Evolutionary conservation across 2,113 vertebrate genomes (phyloP).

Genomic region (Corydoras sp.): DNA sequence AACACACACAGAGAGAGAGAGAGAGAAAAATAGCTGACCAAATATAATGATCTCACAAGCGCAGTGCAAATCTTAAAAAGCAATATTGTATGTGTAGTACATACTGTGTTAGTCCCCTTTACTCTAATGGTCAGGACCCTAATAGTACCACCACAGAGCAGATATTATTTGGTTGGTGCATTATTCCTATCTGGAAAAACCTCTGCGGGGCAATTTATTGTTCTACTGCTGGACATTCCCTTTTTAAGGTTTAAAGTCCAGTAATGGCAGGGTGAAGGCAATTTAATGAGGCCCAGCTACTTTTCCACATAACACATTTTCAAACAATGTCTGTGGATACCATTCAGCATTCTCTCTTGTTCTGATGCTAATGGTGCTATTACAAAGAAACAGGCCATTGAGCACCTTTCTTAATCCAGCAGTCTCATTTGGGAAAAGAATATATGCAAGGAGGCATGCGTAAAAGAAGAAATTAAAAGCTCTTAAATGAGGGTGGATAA

Average conservation of each 20-base stretch:
- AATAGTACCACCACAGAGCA: no score
- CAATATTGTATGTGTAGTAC: no score
- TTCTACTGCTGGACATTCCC: not conserved
- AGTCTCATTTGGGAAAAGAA: conserved; percentile 41
- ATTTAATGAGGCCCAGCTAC: conserved; percentile 20
- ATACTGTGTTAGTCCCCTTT: no score
- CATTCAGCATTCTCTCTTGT: conserved; percentile 34
- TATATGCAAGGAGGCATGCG: conserved; percentile 3
- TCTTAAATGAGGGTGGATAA: no score
- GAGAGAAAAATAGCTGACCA: not conserved
- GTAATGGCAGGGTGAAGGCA: conserved; percentile 14
- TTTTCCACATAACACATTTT: conserved; percentile 5
- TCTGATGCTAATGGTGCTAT: conserved; percentile 52
- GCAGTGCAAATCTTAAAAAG: no score
- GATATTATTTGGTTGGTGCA: no score
- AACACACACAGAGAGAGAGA: not conserved
- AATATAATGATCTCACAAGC: no score
- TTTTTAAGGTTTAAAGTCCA: not conserved
- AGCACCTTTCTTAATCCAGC: conserved; percentile 47
- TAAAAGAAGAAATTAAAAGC: not conserved
- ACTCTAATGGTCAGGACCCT: no score
- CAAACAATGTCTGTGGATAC: conserved; percentile 39
- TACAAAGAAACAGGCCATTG: conserved; percentile 55
- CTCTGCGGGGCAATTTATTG: not conserved
- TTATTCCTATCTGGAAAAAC: no score